These are phyloP conservation scores for Agriopis marginaria DNA, from an alignment of 2,888 invertebrate species.

Conservation along the genomic window DNA sequence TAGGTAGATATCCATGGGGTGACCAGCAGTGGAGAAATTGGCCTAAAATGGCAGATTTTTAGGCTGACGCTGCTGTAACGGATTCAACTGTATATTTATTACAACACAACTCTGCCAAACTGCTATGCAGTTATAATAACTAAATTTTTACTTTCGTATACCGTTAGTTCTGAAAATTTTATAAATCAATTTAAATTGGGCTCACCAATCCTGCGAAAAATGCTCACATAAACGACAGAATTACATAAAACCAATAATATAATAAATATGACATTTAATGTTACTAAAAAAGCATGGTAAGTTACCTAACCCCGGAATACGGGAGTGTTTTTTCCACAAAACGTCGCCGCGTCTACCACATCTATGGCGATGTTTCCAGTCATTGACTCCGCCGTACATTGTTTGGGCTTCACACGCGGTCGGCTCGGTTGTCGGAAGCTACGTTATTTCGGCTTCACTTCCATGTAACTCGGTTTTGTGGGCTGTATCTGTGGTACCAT, in stretches of 20 bases:
- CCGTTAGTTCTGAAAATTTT: too few relatives aligned
- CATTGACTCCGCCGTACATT: slow-evolving; percentile 52
- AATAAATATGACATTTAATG: neutral
- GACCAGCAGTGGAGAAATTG: neutral
- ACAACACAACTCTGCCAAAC: too few relatives aligned
- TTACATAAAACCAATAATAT: too few relatives aligned
- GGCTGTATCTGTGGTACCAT: slow-evolving; percentile 3
- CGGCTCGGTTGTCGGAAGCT: slow-evolving; percentile 46
- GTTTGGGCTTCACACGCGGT: slow-evolving; percentile 49
- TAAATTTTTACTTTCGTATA: too few relatives aligned
- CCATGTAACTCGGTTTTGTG: slow-evolving; percentile 29
- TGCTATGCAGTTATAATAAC: too few relatives aligned
- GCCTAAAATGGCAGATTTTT: neutral
- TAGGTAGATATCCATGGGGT: neutral
- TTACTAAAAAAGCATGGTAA: neutral
- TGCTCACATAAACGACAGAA: too few relatives aligned
- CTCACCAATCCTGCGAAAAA: too few relatives aligned
- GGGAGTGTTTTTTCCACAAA: slow-evolving; percentile 25
- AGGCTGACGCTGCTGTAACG: neutral
- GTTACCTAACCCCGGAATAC: slow-evolving; percentile 5
- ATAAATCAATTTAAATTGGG: too few relatives aligned
- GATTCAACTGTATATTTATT: too few relatives aligned
- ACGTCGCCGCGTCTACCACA: slow-evolving; percentile 36
- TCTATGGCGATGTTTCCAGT: slow-evolving; percentile 46
- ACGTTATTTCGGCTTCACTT: slow-evolving; percentile 53